phyloP scores from a whole-genome alignment of 2,888 invertebrate species.

The Noctua janthina region DNA sequence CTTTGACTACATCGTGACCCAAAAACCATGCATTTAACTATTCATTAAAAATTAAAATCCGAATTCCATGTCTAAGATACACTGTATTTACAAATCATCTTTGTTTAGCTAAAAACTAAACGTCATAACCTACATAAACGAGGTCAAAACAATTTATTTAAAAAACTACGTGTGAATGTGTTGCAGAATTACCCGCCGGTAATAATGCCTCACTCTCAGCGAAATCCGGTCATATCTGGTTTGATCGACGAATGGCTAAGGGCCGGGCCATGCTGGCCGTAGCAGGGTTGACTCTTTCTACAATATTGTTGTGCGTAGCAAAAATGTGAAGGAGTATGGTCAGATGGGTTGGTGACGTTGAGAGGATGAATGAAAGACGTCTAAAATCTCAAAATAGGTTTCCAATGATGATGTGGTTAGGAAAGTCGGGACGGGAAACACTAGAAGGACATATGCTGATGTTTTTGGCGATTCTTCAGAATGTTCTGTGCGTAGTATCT shows the following conservation, averaged over 20 bases:
- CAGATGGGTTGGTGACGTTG: not conserved
- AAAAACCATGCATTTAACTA: not conserved
- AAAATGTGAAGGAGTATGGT: not conserved
- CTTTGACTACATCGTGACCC: not conserved
- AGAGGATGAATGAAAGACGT: not conserved
- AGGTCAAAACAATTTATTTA: constrained; percentile 29
- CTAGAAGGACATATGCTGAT: not conserved
- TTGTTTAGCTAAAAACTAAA: constrained; percentile 15
- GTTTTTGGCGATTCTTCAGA: not conserved
- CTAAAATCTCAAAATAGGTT: not conserved
- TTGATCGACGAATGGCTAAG: constrained; percentile 57
- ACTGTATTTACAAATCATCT: not conserved
- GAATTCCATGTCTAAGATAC: not conserved
- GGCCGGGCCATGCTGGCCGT: constrained; percentile 41
- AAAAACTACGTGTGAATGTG: constrained; percentile 25
- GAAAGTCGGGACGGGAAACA: not conserved
- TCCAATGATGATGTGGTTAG: not conserved
- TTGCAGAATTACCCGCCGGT: constrained; percentile 59
- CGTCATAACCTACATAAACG: constrained; percentile 38
- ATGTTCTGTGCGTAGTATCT: not conserved
- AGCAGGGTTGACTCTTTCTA: constrained; percentile 38
- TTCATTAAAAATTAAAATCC: not conserved
- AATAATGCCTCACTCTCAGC: constrained; percentile 61
- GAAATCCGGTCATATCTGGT: constrained; percentile 71
- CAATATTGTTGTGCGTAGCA: not conserved